Conservation (phyloP, 2,797 vertebrate genomes). For the Tapirus indicus region DNA sequence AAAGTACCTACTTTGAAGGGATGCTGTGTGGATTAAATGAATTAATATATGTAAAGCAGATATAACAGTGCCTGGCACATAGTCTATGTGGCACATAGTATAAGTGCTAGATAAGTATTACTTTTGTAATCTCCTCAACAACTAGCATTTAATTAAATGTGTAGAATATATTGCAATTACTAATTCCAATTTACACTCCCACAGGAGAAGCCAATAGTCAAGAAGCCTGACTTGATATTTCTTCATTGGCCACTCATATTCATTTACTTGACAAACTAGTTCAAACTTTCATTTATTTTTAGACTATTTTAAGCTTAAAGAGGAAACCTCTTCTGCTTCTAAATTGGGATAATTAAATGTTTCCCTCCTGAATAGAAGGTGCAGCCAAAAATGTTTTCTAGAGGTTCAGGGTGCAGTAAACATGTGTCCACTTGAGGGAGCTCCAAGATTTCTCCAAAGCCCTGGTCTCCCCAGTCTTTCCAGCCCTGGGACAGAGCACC, state of each 20-base stretch:
- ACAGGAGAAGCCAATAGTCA: not conserved
- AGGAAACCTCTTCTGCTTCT: not conserved
- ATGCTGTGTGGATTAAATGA: not conserved
- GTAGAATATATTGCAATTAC: not conserved
- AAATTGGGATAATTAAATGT: not conserved
- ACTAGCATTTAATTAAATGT: constrained; percentile 23
- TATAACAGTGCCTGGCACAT: not conserved
- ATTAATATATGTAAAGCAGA: not conserved
- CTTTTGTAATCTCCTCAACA: constrained; percentile 18
- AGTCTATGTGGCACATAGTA: not conserved
- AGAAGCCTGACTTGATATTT: not conserved
- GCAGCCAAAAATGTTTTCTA: not conserved
- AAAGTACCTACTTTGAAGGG: not conserved
- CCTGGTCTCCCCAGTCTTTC: not conserved
- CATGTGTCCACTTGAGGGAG: constrained; percentile 86
- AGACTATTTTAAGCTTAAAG: constrained; percentile 32
- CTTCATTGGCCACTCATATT: not conserved
- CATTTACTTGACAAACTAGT: not conserved
- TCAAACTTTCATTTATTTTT: constrained; percentile 40
- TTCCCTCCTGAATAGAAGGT: not conserved
- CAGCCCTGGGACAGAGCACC: not conserved
- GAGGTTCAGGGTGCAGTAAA: constrained; percentile 51
- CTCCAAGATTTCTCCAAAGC: constrained; percentile 80
- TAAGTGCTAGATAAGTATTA: not conserved
- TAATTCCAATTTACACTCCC: not conserved